phyloP scores from a whole-genome alignment of 1,140 invertebrate species.

The honey bee (Apis mellifera) region DNA sequence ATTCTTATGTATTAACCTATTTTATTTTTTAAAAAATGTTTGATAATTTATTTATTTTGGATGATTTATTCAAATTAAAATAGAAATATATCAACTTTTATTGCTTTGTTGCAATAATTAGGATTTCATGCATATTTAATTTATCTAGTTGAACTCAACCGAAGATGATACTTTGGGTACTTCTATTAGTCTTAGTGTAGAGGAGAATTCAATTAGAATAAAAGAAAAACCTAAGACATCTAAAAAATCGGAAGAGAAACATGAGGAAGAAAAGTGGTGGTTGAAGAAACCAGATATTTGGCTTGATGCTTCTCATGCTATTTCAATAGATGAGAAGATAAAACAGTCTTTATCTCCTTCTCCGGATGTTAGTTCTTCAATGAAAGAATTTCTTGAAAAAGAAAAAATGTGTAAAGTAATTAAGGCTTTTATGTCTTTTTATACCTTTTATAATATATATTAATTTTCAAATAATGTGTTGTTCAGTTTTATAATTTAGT shows the following conservation, averaged over 20 bases:
- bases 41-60: not conserved
- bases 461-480: not conserved
- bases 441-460: no score
- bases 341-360: constrained; percentile 59
- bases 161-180: constrained; percentile 70
- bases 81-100: not conserved
- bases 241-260: constrained; percentile 46
- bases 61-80: not conserved
- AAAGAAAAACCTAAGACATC: constrained; percentile 65
- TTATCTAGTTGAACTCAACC: constrained; percentile 62
- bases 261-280: constrained; percentile 71
- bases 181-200: constrained; percentile 71
- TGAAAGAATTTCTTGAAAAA: constrained; percentile 76
- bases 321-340: constrained; percentile 54
- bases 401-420: constrained; percentile 77
- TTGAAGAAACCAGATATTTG: constrained; percentile 69
- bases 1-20: constrained; percentile 4
- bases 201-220: constrained; percentile 70
- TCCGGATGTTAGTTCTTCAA: constrained; percentile 73
- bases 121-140: not conserved
- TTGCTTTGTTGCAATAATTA: not conserved
- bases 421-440: not conserved
- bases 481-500: not conserved
- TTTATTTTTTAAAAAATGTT: not conserved
- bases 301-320: constrained; percentile 51